A percentile compares a stretch with the other conserved stretches of the same genome.
Conservation (phyloP, 2,888 invertebrate species). For the Scrobipalpa costella region DNA sequence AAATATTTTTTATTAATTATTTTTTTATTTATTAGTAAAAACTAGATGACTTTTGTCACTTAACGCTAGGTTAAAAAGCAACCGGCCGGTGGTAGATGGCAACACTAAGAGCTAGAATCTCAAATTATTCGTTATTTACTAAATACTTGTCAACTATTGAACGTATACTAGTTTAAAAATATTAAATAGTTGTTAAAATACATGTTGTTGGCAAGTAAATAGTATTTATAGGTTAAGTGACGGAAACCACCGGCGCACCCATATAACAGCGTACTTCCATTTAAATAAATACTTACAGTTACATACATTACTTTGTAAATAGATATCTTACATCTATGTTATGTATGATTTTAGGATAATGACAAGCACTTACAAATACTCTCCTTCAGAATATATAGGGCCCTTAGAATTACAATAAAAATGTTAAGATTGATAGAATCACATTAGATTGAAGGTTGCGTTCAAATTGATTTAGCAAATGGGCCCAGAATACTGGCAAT, state of each 20-base stretch:
- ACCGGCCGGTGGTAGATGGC: slow-evolving; percentile 59
- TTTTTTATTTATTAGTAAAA: slow-evolving; percentile 70
- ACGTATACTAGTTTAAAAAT: neutral
- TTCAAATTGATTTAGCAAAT: neutral
- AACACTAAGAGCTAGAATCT: slow-evolving; percentile 57
- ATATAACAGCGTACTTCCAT: slow-evolving; percentile 61
- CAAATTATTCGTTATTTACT: slow-evolving; percentile 30
- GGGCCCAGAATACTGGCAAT: slow-evolving; percentile 13
- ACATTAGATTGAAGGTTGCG: neutral
- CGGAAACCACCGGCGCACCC: slow-evolving; percentile 52
- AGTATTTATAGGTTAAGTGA: slow-evolving; percentile 38
- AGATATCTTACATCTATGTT: slow-evolving; percentile 70
- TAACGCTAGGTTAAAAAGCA: slow-evolving; percentile 67
- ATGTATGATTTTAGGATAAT: slow-evolving; percentile 62
- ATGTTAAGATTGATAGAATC: neutral
- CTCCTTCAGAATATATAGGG: neutral
- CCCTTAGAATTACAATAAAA: neutral
- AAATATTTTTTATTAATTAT: slow-evolving; percentile 65
- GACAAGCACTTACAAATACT: slow-evolving; percentile 61
- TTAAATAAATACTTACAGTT: slow-evolving; percentile 74
- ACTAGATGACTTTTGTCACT: slow-evolving; percentile 66
- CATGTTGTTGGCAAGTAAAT: slow-evolving; percentile 8
- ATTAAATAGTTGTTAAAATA: slow-evolving; percentile 13
- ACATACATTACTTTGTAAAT: slow-evolving; percentile 72
- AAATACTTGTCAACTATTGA: slow-evolving; percentile 17